These are phyloP conservation scores for Scaptomyza graminum DNA, from an alignment of 1,140 invertebrate species.

Conservation along the genomic window DNA sequence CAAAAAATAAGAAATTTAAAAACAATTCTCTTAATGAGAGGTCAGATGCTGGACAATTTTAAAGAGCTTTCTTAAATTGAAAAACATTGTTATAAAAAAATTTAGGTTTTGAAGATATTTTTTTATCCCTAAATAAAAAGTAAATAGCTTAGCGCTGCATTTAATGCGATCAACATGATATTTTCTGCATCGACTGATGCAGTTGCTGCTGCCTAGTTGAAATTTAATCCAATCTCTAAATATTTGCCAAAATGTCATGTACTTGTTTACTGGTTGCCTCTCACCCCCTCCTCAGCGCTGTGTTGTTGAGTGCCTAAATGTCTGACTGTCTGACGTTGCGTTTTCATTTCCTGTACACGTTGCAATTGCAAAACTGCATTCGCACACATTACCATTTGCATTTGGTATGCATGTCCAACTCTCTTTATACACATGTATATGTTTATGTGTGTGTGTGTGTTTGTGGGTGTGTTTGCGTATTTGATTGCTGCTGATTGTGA, in stretches of 20 bases:
- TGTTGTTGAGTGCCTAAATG: conserved; percentile 10
- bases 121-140: too few relatives aligned
- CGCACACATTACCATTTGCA: conserved; percentile 47
- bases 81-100: conserved; percentile 3
- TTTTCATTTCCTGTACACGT: conserved; percentile 69
- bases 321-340: conserved; percentile 34
- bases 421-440: conserved; percentile 14
- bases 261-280: conserved; percentile 1
- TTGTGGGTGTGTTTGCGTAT: conserved; percentile 66
- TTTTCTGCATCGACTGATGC: conserved; percentile 21
- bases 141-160: background rate
- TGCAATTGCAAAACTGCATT: conserved; percentile 60
- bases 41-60: conserved; percentile 20
- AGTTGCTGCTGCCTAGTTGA: conserved; percentile 11
- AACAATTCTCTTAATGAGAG: conserved; percentile 33
- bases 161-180: conserved; percentile 35
- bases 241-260: conserved; percentile 51
- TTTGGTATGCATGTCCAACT: conserved; percentile 38
- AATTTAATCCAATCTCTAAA: conserved; percentile 52
- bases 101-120: background rate
- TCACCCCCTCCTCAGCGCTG: background rate
- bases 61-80: conserved; percentile 5
- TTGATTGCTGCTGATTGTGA: conserved; percentile 81
- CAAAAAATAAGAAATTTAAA: background rate
- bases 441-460: conserved; percentile 26